These are phyloP conservation scores for Malacoctenus gilli DNA, from an alignment of 2,797 vertebrate species.

Conservation along the genomic window DNA sequence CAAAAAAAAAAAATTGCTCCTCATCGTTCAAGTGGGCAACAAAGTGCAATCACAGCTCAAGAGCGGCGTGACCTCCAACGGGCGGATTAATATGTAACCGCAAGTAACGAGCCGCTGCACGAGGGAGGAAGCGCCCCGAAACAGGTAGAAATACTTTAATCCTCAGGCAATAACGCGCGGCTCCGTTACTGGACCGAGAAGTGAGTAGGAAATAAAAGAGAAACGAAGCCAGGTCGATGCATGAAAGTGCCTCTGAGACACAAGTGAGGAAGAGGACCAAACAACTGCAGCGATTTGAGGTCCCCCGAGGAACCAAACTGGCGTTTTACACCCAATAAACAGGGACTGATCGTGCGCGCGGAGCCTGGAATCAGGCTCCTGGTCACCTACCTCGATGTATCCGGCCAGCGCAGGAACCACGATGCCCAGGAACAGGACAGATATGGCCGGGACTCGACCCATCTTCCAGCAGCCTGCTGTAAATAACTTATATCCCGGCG, in stretches of 20 bases:
- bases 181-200: too few relatives aligned
- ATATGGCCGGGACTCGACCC: constrained; percentile 77
- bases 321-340: too few relatives aligned
- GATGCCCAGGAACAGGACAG: constrained; percentile 82
- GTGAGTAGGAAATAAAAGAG: too few relatives aligned
- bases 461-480: constrained; percentile 68
- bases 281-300: too few relatives aligned
- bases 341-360: too few relatives aligned
- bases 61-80: constrained; percentile 1
- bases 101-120: neutral
- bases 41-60: constrained; percentile 28
- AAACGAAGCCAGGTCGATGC: too few relatives aligned
- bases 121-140: neutral
- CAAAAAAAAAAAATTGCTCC: constrained; percentile 26
- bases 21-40: constrained; percentile 39
- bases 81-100: constrained; percentile 19
- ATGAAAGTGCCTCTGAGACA: too few relatives aligned
- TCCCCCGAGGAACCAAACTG: too few relatives aligned
- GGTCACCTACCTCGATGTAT: constrained; percentile 91
- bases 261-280: too few relatives aligned
- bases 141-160: too few relatives aligned
- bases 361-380: too few relatives aligned
- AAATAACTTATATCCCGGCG: constrained; percentile 72
- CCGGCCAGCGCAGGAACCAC: constrained; percentile 85
- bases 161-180: too few relatives aligned